A percentile compares a stretch with the other conserved stretches of the same genome.
phyloP scores from a whole-genome alignment of 2,797 vertebrate species.

The Neosilurus mollespiculum region DNA sequence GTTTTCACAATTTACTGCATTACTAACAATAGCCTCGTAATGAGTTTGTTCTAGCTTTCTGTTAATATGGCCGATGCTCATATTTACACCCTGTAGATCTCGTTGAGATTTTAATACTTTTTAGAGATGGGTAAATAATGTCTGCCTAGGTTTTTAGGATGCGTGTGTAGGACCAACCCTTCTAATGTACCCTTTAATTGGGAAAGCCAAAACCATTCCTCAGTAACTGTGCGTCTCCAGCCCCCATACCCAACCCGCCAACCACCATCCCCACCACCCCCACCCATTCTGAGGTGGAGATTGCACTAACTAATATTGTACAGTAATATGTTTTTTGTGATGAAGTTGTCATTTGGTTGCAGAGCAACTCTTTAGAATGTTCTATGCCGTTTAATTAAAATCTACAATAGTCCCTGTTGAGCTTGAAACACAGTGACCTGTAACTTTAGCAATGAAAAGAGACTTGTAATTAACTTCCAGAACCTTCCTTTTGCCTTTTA shows the following conservation, averaged over 20 bases:
- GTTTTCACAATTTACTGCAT: constrained; percentile 9
- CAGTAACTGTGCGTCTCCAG: constrained; percentile 50
- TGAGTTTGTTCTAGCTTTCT: constrained; percentile 14
- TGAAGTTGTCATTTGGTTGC: constrained; percentile 83
- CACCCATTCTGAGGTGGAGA: constrained; percentile 34
- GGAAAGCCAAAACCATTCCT: constrained; percentile 32
- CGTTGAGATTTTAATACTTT: constrained; percentile 14
- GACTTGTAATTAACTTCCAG: constrained; percentile 66
- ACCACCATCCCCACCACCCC: not conserved
- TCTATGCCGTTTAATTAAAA: constrained; percentile 79
- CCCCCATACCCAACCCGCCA: not conserved
- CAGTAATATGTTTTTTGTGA: constrained; percentile 65
- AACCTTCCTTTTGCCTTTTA: constrained; percentile 59
- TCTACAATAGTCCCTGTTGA: constrained; percentile 72
- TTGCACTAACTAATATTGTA: constrained; percentile 57
- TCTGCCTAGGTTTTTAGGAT: constrained; percentile 28
- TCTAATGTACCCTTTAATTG: constrained; percentile 10
- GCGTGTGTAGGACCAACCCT: constrained; percentile 35
- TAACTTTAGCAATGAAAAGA: constrained; percentile 55
- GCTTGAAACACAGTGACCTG: constrained; percentile 58
- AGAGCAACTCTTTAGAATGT: constrained; percentile 85
- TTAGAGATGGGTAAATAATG: constrained; percentile 28
- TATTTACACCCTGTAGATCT: constrained; percentile 13
- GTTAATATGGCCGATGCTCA: constrained; percentile 9
- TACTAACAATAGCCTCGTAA: not conserved